These are phyloP conservation scores for Crocidura indochinensis DNA, from an alignment of 2,797 vertebrate species.

Conservation along the genomic window DNA sequence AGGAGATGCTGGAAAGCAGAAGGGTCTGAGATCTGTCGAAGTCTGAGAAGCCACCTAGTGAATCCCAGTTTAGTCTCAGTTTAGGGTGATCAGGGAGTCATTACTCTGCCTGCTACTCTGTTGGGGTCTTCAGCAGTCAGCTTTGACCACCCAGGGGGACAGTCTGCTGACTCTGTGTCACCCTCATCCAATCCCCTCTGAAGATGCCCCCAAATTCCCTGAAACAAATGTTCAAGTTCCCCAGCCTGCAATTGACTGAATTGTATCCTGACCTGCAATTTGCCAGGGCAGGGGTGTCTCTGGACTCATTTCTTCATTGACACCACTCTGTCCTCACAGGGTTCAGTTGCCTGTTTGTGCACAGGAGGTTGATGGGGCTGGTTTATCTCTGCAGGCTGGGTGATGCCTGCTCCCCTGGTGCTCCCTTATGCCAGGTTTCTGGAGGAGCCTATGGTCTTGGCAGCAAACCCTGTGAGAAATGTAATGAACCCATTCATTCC, in stretches of 20 bases:
- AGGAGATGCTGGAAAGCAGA: neutral
- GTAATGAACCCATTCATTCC: neutral
- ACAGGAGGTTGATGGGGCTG: neutral
- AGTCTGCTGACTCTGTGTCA: neutral
- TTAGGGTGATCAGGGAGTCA: neutral
- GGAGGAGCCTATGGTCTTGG: neutral
- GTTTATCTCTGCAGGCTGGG: neutral
- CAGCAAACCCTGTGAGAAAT: neutral
- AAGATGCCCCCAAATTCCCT: neutral
- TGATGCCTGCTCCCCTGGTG: fast-evolving
- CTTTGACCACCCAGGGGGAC: neutral
- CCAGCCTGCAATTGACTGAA: too few species aligned
- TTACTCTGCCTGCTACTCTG: neutral
- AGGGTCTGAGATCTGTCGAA: too few species aligned
- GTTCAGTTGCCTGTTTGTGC: fast-evolving
- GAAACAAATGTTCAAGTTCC: neutral
- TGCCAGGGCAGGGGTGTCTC: too few species aligned
- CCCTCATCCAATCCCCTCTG: neutral
- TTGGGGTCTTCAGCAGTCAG: neutral
- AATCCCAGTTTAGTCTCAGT: neutral
- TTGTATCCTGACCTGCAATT: neutral
- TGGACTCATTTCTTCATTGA: too few species aligned
- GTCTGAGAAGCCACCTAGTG: neutral
- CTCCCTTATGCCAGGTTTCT: neutral
- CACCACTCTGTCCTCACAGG: neutral